These are phyloP conservation scores for Aricia artaxerxes DNA, from an alignment of 2,888 invertebrate species.

Conservation along the genomic window DNA sequence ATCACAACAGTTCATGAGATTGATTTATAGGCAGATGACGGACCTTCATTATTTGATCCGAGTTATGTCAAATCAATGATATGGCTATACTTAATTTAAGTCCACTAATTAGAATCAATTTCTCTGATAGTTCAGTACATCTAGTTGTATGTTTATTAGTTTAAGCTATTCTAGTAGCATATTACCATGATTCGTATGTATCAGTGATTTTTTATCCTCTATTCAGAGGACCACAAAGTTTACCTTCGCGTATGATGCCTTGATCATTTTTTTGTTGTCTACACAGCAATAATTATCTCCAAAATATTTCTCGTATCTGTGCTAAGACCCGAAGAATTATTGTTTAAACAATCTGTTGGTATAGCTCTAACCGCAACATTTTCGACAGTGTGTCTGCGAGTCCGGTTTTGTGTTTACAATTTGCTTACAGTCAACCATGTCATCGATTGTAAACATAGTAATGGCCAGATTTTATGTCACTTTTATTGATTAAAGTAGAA, in stretches of 20 bases:
- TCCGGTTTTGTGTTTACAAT: conserved; percentile 27
- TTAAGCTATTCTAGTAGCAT: neutral
- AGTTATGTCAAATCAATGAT: no score
- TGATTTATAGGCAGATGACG: no score
- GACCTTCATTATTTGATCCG: no score
- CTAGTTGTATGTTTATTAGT: neutral
- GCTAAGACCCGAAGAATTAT: conserved; percentile 9
- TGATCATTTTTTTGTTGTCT: neutral
- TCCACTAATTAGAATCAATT: no score
- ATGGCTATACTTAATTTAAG: no score
- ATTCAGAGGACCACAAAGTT: neutral
- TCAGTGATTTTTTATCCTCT: neutral
- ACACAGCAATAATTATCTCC: neutral
- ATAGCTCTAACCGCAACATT: conserved; percentile 8
- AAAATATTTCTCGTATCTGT: conserved; percentile 11
- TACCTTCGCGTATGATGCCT: neutral
- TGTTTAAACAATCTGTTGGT: conserved; percentile 14
- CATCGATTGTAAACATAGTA: neutral
- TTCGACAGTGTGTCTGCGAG: neutral
- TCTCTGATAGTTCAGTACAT: no score
- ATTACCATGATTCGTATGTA: neutral
- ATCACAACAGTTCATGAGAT: no score
- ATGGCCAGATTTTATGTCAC: neutral
- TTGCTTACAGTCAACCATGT: conserved; percentile 19
- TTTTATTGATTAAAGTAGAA: neutral